phyloP scores from a whole-genome alignment of 1,140 invertebrate species.

The Helicoverpa armigera region DNA sequence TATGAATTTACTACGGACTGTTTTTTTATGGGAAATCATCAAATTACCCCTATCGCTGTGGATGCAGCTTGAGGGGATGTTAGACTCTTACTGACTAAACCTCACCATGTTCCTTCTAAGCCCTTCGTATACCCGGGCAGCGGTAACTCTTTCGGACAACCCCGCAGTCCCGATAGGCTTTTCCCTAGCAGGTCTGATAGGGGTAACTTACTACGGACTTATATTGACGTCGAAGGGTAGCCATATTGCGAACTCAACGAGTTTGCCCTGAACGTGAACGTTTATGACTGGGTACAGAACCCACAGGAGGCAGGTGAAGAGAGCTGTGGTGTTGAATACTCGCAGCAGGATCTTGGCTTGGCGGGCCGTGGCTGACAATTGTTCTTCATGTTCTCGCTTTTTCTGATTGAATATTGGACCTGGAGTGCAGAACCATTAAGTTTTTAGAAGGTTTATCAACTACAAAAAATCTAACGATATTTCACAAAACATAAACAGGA shows the following conservation, averaged over 20 bases:
- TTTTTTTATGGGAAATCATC: constrained; percentile 36
- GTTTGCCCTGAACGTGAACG: constrained; percentile 62
- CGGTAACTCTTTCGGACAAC: too few species aligned
- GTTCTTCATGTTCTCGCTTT: constrained; percentile 56
- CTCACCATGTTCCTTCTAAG: too few species aligned
- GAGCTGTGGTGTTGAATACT: constrained; percentile 61
- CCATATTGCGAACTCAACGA: constrained; percentile 71
- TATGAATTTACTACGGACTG: too few species aligned
- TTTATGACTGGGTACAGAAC: constrained; percentile 62
- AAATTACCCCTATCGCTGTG: too few species aligned
- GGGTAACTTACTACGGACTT: constrained; percentile 61
- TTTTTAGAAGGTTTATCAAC: background rate
- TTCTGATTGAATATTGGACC: constrained; percentile 70
- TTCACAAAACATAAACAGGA: background rate
- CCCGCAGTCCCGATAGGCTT: too few species aligned
- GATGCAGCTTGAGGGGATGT: too few species aligned
- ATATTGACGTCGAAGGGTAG: constrained; percentile 68
- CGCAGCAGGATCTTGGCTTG: constrained; percentile 58
- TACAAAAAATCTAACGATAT: background rate
- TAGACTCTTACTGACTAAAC: too few species aligned
- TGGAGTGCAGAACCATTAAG: constrained; percentile 40
- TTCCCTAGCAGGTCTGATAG: too few species aligned
- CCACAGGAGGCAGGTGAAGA: constrained; percentile 70
- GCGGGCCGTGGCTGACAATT: constrained; percentile 55
- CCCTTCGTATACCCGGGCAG: too few species aligned